A percentile compares a stretch with the other conserved stretches of the same genome.
Conservation (phyloP, 2,888 invertebrate genomes). For the Patella caerulea region DNA sequence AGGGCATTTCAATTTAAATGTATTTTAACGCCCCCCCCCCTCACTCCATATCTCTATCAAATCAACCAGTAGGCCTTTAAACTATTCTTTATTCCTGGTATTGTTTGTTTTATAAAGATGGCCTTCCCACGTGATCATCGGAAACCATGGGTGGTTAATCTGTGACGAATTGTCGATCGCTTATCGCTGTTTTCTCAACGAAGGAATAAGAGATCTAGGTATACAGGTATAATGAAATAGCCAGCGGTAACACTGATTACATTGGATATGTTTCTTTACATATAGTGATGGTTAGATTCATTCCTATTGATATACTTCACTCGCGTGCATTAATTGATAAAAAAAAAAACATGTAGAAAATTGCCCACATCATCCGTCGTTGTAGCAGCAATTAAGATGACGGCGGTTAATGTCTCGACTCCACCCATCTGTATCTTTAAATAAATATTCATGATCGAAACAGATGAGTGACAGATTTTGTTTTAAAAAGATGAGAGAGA, state of each 20-base stretch:
- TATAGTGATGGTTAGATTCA: constrained; percentile 12
- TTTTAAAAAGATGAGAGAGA: too few species aligned
- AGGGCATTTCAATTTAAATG: neutral
- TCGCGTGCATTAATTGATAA: constrained; percentile 19
- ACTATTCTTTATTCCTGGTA: too few species aligned
- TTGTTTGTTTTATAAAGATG: neutral
- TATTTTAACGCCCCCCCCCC: too few species aligned
- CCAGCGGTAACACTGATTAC: too few species aligned
- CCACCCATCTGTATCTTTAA: neutral
- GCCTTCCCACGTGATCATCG: neutral
- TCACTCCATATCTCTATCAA: too few species aligned
- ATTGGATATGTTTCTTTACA: neutral
- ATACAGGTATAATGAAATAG: neutral
- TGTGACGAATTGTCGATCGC: neutral
- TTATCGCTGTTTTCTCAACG: neutral
- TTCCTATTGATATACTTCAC: constrained; percentile 15
- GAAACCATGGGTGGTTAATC: constrained; percentile 1
- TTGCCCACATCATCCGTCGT: constrained; percentile 5
- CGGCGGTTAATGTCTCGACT: neutral
- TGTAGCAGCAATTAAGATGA: constrained; percentile 16
- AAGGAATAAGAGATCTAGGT: neutral
- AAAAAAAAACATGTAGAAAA: constrained; percentile 13
- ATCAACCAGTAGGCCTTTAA: too few species aligned
- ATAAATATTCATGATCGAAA: neutral
- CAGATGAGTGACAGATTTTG: too few species aligned